Conservation (phyloP, 2,113 vertebrate genomes). For the Menidia beryllina region DNA sequence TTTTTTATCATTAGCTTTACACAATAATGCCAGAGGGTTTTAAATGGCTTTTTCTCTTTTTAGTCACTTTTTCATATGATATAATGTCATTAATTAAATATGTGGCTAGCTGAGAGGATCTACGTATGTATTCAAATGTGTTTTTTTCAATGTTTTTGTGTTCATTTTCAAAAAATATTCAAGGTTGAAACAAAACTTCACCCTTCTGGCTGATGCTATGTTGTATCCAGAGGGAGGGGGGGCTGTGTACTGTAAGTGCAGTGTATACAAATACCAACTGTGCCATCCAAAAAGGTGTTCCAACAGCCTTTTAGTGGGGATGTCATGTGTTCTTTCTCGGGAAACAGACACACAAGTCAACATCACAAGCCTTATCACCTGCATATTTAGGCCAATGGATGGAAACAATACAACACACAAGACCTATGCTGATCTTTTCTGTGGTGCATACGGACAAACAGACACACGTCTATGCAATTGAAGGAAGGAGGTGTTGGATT, state of each 20-base stretch:
- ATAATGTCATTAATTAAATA: too few species aligned
- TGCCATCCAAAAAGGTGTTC: slow-evolving; percentile 62
- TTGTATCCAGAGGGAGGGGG: slow-evolving; percentile 58
- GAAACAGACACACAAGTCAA: slow-evolving; percentile 71
- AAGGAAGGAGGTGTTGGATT: slow-evolving; percentile 42
- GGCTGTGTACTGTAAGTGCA: slow-evolving; percentile 65
- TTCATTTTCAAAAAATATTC: neutral
- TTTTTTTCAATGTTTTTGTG: too few species aligned
- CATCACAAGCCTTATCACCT: slow-evolving; percentile 72
- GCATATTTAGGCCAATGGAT: slow-evolving; percentile 75
- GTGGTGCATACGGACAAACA: slow-evolving; percentile 82
- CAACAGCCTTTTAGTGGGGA: slow-evolving; percentile 79
- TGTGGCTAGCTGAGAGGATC: too few species aligned
- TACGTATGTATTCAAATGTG: too few species aligned
- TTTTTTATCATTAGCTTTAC: too few species aligned
- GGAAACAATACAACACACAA: slow-evolving; percentile 80
- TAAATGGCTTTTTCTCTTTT: too few species aligned
- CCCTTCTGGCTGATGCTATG: slow-evolving; percentile 72
- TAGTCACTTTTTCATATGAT: too few species aligned
- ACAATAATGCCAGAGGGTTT: too few species aligned
- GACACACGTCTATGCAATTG: slow-evolving; percentile 66
- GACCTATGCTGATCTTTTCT: slow-evolving; percentile 81
- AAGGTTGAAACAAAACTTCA: slow-evolving; percentile 6
- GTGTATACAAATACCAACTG: slow-evolving; percentile 80
- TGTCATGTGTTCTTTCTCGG: slow-evolving; percentile 76